Conservation (phyloP, 2,888 invertebrate genomes). For the Polylopha cassiicola region DNA sequence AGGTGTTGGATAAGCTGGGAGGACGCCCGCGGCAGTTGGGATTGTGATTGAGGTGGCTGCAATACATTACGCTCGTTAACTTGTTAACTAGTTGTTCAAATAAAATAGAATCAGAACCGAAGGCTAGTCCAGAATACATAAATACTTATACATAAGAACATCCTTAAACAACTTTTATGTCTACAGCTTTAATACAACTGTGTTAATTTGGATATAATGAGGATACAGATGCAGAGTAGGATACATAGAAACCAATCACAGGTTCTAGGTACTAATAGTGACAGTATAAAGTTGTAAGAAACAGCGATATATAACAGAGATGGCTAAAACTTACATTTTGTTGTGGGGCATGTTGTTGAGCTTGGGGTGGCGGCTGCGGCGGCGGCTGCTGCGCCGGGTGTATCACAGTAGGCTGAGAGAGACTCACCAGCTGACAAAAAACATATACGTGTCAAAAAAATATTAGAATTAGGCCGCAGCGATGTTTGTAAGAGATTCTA, state of each 20-base stretch:
- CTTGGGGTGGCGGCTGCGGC: constrained; percentile 66
- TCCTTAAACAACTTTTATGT: background rate
- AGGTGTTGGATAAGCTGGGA: constrained; percentile 46
- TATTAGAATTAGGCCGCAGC: background rate
- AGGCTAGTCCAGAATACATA: too few species aligned
- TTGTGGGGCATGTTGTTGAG: constrained; percentile 45
- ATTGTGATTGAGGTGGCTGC: constrained; percentile 30
- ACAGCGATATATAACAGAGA: too few species aligned
- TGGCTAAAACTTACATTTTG: constrained; percentile 39
- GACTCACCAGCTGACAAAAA: constrained; percentile 57
- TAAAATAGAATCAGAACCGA: too few species aligned
- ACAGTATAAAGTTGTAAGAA: too few species aligned
- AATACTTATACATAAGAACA: background rate
- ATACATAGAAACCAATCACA: too few species aligned
- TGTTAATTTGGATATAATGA: too few species aligned
- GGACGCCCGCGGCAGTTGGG: constrained; percentile 37
- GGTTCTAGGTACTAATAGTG: too few species aligned
- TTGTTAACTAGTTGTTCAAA: too few species aligned
- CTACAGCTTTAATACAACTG: background rate
- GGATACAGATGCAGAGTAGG: too few species aligned
- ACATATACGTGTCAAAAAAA: background rate
- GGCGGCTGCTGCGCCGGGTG: constrained; percentile 71
- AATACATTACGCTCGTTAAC: constrained; percentile 19
- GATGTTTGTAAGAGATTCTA: too few species aligned
- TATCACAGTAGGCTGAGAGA: constrained; percentile 68